These are phyloP conservation scores for Solenopsis fugax DNA, from an alignment of 1,140 invertebrate species.

Conservation along the genomic window DNA sequence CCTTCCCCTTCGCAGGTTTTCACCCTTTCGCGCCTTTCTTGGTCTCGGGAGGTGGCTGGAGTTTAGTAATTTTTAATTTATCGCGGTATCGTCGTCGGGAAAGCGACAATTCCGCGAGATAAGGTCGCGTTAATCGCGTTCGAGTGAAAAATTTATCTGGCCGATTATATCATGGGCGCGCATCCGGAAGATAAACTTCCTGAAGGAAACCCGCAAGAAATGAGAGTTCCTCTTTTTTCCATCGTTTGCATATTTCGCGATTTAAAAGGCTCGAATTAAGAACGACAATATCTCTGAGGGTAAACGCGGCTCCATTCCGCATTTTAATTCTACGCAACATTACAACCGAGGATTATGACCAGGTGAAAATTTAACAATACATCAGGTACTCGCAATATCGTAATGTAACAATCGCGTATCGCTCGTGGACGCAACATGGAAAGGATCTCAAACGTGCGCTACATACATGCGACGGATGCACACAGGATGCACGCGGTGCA, in stretches of 20 bases:
- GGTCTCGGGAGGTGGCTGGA: neutral
- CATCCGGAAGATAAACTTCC: neutral
- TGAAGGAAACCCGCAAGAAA: neutral
- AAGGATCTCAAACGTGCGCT: conserved; percentile 16
- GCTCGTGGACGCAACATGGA: conserved; percentile 25
- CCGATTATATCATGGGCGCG: neutral
- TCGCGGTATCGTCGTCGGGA: neutral
- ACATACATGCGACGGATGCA: conserved; percentile 20
- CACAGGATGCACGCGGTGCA: conserved; percentile 25
- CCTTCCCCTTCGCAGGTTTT: neutral
- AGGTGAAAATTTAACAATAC: conserved; percentile 7
- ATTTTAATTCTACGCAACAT: neutral
- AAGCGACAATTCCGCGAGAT: neutral
- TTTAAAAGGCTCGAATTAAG: neutral
- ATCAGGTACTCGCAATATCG: conserved; percentile 28
- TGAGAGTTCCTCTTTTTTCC: neutral
- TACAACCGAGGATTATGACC: neutral
- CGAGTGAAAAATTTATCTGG: conserved; percentile 8
- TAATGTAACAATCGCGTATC: neutral
- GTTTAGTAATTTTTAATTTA: conserved; percentile 57
- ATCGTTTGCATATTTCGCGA: neutral
- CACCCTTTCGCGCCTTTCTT: neutral
- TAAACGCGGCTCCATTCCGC: neutral
- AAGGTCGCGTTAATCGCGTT: conserved; percentile 38
- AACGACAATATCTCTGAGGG: neutral